Evolutionary conservation across 2,113 vertebrate genomes (phyloP), one percentile per base, ranked within the genome.

Genomic region (Nansenia antarctica): DNA sequence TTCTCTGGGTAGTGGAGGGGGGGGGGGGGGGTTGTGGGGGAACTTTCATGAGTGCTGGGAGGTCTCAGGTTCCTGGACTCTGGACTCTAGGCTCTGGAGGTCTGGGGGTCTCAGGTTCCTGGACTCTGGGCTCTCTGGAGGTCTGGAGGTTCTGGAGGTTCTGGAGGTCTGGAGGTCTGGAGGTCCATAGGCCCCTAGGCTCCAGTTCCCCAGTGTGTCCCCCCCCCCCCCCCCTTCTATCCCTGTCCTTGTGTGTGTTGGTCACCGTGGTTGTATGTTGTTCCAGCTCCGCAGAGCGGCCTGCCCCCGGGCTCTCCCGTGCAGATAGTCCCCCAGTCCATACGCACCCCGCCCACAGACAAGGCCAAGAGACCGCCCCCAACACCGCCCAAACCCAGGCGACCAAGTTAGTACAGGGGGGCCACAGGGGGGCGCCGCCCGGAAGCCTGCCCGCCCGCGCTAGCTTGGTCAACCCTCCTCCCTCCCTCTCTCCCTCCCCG

Each of bases 321-420:
- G 70, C 91, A 82, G 63, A 75, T 91, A 62, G 72, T 87, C 74
- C 91, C 91, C 78, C 92, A 93, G 87, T 83, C 91, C 68, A 81
- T 90, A 73, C 29, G 57, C 87, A 90, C 89, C 82, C 90, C 93
- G 5, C 91, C 90, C 76, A 62, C 90, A 76, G 92, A 92, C 84
- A 92, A 90, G 90, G 86, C 85, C 70, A 85, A 88, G 92, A 93
- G 89, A 92, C 89, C 84, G 26, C 93, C 93, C 88, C 91, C 92
- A 77, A 92, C 92, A 2, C 92, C 92, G 47, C 94, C 93, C 80
- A 94, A 94, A 92, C 91, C 92, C 79, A 89, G 90, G 29, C 91
- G 90, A 92, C 91, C 92, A 92, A 86, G 81, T 95, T 93, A 93
- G 94, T 93, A 93, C n/a, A 87, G 90, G 82, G 84, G 20, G 58